Percentiles rank a stretch among this genome's conserved stretches.
Conservation (phyloP, 2,113 vertebrate species). For the Poeciliopsis retropinna region DNA sequence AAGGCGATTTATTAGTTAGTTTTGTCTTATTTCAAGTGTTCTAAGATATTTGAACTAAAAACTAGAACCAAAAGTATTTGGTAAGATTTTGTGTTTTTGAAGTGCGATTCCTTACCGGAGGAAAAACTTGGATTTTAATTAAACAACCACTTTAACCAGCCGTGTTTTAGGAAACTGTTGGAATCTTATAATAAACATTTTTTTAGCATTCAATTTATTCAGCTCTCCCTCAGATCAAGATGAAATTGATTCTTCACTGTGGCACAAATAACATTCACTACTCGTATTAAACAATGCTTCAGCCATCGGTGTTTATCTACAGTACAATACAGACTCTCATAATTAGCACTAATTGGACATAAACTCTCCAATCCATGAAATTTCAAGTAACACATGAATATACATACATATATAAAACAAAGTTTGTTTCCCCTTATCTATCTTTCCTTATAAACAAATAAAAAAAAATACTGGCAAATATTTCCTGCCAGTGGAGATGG, state of each 20-base stretch:
- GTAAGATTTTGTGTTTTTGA: too few relatives aligned
- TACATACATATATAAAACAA: constrained; percentile 60
- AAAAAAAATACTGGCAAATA: constrained; percentile 55
- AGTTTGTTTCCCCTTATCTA: constrained; percentile 3
- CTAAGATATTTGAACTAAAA: too few relatives aligned
- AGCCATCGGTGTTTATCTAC: constrained; percentile 62
- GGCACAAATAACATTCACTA: constrained; percentile 65
- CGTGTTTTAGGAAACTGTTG: background rate
- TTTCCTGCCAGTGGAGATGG: constrained; percentile 37
- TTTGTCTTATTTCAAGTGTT: too few relatives aligned
- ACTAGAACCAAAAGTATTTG: too few relatives aligned
- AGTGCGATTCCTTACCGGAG: background rate
- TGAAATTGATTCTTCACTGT: background rate
- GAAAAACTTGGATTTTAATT: background rate
- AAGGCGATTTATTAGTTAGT: too few relatives aligned
- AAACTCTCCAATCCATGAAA: constrained; percentile 58
- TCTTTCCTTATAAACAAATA: constrained; percentile 47
- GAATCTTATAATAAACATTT: background rate
- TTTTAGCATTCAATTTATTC: background rate
- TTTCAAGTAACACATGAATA: constrained; percentile 80
- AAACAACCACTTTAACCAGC: background rate
- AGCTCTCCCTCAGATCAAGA: constrained; percentile 1
- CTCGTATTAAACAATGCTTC: constrained; percentile 60
- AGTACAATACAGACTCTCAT: constrained; percentile 4
- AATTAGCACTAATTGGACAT: background rate